Percentiles rank a stretch among this genome's conserved stretches.
phyloP scores from a whole-genome alignment of 2,888 invertebrate genomes.

The Euspilapteryx auroguttella region DNA sequence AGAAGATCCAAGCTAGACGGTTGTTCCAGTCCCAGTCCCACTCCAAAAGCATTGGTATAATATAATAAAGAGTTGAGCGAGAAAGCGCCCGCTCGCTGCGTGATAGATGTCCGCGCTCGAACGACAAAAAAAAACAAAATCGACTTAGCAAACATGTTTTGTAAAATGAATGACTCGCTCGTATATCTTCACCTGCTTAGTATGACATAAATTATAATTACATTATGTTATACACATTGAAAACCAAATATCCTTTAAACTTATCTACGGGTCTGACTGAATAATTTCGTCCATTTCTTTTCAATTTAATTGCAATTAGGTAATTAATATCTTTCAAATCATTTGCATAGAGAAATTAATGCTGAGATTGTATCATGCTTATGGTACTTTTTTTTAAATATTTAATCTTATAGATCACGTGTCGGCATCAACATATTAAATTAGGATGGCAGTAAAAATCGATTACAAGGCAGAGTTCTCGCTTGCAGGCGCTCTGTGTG shows the following conservation, averaged over 20 bases:
- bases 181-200: conserved; percentile 61
- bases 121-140: conserved; percentile 57
- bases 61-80: conserved; percentile 47
- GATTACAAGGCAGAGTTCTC: conserved; percentile 38
- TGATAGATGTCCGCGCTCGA: conserved; percentile 48
- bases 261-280: too few species aligned
- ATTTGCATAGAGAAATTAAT: too few species aligned
- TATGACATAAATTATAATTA: conserved; percentile 61
- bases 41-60: conserved; percentile 41
- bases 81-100: conserved; percentile 54
- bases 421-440: conserved; percentile 38
- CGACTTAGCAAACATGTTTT: conserved; percentile 59
- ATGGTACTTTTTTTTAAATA: too few species aligned
- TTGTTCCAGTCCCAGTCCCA: too few species aligned
- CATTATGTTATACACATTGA: conserved; percentile 57
- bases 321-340: too few species aligned
- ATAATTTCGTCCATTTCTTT: too few species aligned
- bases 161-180: conserved; percentile 57
- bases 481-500: too few species aligned
- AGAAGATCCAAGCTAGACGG: too few species aligned
- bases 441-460: conserved; percentile 48
- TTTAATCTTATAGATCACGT: too few species aligned
- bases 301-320: too few species aligned
- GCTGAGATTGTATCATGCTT: too few species aligned
- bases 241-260: too few species aligned